phyloP scores from a whole-genome alignment of 1,140 invertebrate genomes.

The Zophobas morio region DNA sequence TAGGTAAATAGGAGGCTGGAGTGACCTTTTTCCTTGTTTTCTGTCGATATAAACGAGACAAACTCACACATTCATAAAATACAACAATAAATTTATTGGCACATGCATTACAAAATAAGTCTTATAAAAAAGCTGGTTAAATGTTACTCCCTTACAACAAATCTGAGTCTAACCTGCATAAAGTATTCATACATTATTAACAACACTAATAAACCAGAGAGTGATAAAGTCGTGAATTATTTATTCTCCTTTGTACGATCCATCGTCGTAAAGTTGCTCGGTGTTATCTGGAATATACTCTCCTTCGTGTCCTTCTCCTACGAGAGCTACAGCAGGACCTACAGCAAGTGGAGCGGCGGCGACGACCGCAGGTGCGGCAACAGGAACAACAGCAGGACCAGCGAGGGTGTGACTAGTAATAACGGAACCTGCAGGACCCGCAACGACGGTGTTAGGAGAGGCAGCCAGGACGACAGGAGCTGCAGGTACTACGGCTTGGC shows the following conservation, averaged over 20 bases:
- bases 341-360: neutral
- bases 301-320: slow-evolving; percentile 7
- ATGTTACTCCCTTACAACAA: neutral
- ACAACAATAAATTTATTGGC: slow-evolving; percentile 31
- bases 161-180: neutral
- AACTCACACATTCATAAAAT: slow-evolving; percentile 3
- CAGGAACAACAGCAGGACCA: slow-evolving; percentile 10
- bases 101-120: slow-evolving; percentile 11
- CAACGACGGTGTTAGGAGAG: slow-evolving; percentile 47
- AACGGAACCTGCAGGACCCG: slow-evolving; percentile 57
- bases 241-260: slow-evolving; percentile 14
- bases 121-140: neutral
- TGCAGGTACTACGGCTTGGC: slow-evolving; percentile 46
- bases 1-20: neutral
- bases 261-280: slow-evolving; percentile 41
- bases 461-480: slow-evolving; percentile 31
- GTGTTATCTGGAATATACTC: slow-evolving; percentile 32
- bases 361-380: neutral
- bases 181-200: neutral
- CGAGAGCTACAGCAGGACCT: slow-evolving; percentile 1
- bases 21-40: neutral
- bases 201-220: neutral
- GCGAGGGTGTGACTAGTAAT: slow-evolving; percentile 49
- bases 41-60: neutral
- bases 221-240: neutral